Base-by-base conservation (phyloP, 2,888 invertebrate genomes). In the Eretmocerus hayati region DNA sequence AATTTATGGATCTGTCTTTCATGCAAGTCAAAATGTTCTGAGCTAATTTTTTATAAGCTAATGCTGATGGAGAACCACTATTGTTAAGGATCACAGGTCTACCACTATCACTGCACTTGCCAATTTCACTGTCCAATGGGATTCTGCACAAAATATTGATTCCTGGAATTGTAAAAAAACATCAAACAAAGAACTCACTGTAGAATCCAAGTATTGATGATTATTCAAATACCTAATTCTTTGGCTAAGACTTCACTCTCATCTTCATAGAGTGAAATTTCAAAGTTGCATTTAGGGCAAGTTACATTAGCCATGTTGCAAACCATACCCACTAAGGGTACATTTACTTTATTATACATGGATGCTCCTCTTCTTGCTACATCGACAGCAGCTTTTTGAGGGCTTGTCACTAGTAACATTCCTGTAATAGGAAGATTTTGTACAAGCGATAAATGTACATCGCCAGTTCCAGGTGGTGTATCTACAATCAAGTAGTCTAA, bases 381-480 rank as follows among this genome's bases (percentile, higher is more conserved):
- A 65, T 91, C 82, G 5, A 94, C 66, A 0, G 95, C 87, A 2
- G 92, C 86, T 45, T 81, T 81, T 69, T 95, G 95, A 0, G 95
- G 94, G 0, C 94, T 96, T 8, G 93, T 91, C 0, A 96, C 90
- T 40, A 96, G 74, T n/a, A 96, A 65, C 4, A 86, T 90, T 16
- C 90, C 94, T 63, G 85, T 76, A 38, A 95, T 81, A 2, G 90
- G 89, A 40, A 93, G 74, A 72, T 88, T 91, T 72, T 96, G 96
- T 35, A 89, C 80, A 2, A 96, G 77, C 0, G 94, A 92, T 2
- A 96, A 75, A 67, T 94, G 93, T 1, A 92, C 90, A 72, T 96
- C 96, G 0, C 96, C 96, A 0, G 96, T 96, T 26, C 96, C 96
- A 0, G 96, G 96, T 3, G 96, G 96, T 59, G 95, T 94, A 73